Base-by-base conservation (phyloP, 2,888 invertebrate genomes). In the Erannis defoliaria region DNA sequence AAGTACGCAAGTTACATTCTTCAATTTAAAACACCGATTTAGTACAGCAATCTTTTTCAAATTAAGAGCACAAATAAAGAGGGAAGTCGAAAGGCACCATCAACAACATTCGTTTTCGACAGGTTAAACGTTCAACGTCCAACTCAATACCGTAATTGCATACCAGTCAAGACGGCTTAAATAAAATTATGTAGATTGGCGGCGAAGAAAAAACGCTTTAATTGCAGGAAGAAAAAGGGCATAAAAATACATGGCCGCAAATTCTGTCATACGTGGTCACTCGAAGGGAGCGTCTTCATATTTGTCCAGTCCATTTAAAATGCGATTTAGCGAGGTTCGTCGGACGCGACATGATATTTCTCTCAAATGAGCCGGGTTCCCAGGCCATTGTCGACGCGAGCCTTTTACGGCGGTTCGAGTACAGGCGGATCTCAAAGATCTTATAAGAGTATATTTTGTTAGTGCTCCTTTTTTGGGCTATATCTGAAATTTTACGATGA, bases 331-430 rank as follows among this genome's bases (percentile, higher is more conserved):
- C 86, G 81, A 81, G 78, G 73, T 75, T 71, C 73, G 77, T 65
- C 72, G 74, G 80, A 81, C 77, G 77, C 82, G 83, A 84, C 82
- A 86, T 88, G 83, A 89, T 90, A 90, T 90, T 90, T 88, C 89
- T 87, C 84, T 89, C 88, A 93, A 93, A 93, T 92, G 92, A 93
- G 91, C 88, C 80, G 77, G 81, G 92, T 93, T 93, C 92, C 90
- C 92, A 92, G 81, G 86, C 86, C 83, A 92, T 93, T 93, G 92
- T 92, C 84, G 88, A 86, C 82, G 77, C 72, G 76, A 79, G 79
- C 91, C 92, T 85, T 92, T 84, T 90, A 91, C 79, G 90, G 92
- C 77, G 68, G 70, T 68, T 71, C 71, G 72, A 73, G 78, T 86
- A 90, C 89, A 89, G 91, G 88, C 84, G 80, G 90, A 81, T 88